A percentile compares a stretch with the other conserved stretches of the same genome.
phyloP scores from a whole-genome alignment of 2,888 invertebrate species.

The Scaptomyza reducta region DNA sequence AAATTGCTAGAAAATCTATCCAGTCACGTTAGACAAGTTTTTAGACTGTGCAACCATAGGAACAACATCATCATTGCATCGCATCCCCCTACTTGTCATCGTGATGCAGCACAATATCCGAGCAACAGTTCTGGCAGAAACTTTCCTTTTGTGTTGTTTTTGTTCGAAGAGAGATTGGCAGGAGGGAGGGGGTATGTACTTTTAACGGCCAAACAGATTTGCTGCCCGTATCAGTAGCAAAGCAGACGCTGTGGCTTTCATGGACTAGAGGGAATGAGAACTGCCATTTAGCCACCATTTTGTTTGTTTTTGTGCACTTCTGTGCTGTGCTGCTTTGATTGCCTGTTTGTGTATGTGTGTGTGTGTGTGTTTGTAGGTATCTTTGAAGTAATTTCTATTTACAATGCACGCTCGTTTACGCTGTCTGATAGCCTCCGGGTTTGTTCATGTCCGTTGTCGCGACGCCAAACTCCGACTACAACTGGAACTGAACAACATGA shows the following conservation, averaged over 20 bases:
- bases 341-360: background rate
- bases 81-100: constrained; percentile 35
- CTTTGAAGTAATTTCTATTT: constrained; percentile 59
- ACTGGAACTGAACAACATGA: constrained; percentile 18
- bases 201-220: constrained; percentile 65
- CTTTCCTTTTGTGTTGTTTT: constrained; percentile 6
- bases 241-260: constrained; percentile 45
- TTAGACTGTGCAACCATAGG: background rate
- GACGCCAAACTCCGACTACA: constrained; percentile 15
- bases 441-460: constrained; percentile 76
- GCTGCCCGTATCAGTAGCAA: constrained; percentile 56
- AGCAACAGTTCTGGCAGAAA: constrained; percentile 29
- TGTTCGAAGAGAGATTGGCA: background rate
- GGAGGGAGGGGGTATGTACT: background rate
- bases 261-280: constrained; percentile 9
- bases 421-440: constrained; percentile 77
- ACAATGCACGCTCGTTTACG: constrained; percentile 77
- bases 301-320: constrained; percentile 58
- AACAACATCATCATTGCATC: constrained; percentile 36
- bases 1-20: constrained; percentile 31
- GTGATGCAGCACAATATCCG: constrained; percentile 38
- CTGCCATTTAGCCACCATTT: constrained; percentile 63
- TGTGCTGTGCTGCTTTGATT: constrained; percentile 11
- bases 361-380: background rate
- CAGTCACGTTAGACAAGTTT: constrained; percentile 21